Base-by-base conservation (phyloP, 2,797 vertebrate genomes). In the Amblyraja radiata region DNA sequence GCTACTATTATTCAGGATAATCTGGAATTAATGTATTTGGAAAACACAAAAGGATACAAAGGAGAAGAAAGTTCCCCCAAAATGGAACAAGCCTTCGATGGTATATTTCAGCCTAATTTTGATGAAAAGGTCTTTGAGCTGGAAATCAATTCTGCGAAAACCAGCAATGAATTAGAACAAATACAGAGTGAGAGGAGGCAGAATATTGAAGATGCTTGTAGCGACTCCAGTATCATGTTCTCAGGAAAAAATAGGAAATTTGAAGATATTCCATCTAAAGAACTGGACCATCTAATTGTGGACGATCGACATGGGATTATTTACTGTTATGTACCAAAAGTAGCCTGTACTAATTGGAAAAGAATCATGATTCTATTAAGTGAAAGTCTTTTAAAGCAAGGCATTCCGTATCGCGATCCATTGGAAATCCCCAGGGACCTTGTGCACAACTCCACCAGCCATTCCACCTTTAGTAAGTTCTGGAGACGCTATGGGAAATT, bases 321-420 rank as follows among this genome's bases (percentile, higher is more conserved):
- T 96, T 99, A 99, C 96, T 99, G 99, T 95, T 99, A 99, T 0
- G 98, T 99, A 93, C 99, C 99, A 93, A 99, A 99, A 96, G 99
- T 99, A 93, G 99, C 99, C 8, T 99, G 99, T 96, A 99, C 97
- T 94, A 99, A 99, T 96, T 99, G 99, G 99, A 99, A 99, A 93
- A 97, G 98, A 9, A 97, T 99, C 93, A 98, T 99, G 99, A 99
- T 99, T 0, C 96, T 99, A 46, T 96, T 99, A 5, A 99, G 98
- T 0, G 97, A 98, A 95, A 98, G 98, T 95, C 96, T 99, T 68
- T 96, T 98, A 94, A 96, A 97, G 93, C 97, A 97, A 0, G 98
- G 98, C 0, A 94, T 96, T 0, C 99, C 99, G 0, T 99, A 98
- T 95, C 96, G 95, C 7, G 97, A 99, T 95, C 99, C 98, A 0